Conservation (phyloP, 2,797 vertebrate species). For the Tenualosa thibaudeaui region DNA sequence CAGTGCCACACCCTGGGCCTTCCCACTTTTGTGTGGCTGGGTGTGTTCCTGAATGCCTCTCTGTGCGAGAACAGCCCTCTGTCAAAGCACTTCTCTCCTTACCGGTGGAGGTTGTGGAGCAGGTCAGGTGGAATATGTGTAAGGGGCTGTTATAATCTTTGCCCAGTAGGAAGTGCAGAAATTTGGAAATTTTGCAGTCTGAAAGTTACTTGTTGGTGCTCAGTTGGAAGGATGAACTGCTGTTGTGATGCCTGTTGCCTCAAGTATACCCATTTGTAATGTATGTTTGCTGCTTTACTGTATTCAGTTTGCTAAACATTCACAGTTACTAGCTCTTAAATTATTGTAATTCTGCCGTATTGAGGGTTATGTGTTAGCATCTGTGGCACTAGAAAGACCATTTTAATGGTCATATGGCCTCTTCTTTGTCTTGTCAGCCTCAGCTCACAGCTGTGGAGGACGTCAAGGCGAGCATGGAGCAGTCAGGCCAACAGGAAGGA, state of each 20-base stretch:
- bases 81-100: constrained; percentile 2
- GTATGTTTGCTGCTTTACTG: background rate
- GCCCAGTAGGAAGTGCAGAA: background rate
- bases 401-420: background rate
- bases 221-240: background rate
- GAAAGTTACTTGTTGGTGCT: background rate
- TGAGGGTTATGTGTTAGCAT: background rate
- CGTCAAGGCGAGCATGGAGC: constrained; percentile 60
- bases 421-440: constrained; percentile 48
- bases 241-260: constrained; percentile 5
- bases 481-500: constrained; percentile 49
- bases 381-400: background rate
- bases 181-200: background rate
- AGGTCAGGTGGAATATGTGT: background rate
- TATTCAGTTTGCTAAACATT: background rate
- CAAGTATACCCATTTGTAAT: background rate
- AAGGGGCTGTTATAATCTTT: background rate
- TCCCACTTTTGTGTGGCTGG: constrained; percentile 4
- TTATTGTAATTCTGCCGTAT: background rate
- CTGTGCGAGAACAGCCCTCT: background rate
- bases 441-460: constrained; percentile 39
- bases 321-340: background rate
- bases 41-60: constrained; percentile 1
- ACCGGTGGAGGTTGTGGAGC: constrained; percentile 16
- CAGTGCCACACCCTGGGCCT: constrained; percentile 6